Evolutionary conservation across 2,113 vertebrate genomes (phyloP).

Genomic region (Orthonyx spaldingii): DNA sequence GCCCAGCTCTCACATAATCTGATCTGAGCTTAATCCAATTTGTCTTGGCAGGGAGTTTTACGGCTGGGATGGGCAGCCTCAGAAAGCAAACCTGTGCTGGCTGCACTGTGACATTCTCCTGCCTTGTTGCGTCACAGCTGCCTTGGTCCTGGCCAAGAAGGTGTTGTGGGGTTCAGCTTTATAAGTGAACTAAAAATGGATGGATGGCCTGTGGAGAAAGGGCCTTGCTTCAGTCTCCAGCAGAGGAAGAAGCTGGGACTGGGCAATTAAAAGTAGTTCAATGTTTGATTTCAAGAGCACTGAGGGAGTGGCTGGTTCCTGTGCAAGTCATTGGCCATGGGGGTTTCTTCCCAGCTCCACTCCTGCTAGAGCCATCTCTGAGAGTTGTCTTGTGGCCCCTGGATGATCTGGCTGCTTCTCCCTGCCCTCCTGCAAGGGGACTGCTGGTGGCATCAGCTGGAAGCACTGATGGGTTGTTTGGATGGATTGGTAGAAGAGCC

Average conservation of each 20-base stretch:
- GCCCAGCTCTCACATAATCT: background rate
- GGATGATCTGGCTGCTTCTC: background rate
- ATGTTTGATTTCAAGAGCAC: background rate
- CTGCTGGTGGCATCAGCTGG: background rate
- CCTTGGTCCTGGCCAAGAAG: background rate
- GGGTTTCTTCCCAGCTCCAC: background rate
- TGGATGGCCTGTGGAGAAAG: background rate
- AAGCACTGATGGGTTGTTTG: background rate
- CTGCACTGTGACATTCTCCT: background rate
- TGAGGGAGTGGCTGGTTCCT: background rate
- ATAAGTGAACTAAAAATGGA: background rate
- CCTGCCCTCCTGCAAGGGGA: background rate
- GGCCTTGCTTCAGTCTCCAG: background rate
- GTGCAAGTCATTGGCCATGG: background rate
- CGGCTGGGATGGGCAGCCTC: background rate
- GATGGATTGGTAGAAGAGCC: background rate
- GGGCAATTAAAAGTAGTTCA: background rate
- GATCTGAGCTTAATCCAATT: slow-evolving; percentile 6
- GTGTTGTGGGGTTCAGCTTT: background rate
- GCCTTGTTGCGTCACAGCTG: background rate
- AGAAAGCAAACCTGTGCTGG: background rate
- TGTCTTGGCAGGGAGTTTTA: background rate
- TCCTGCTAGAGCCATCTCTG: background rate
- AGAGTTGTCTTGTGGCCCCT: background rate
- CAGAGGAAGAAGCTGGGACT: background rate